Evolutionary conservation across 2,797 vertebrate genomes (phyloP), one percentile per base, ranked within the genome.

Genomic region (Muraenolepis orangiensis): DNA sequence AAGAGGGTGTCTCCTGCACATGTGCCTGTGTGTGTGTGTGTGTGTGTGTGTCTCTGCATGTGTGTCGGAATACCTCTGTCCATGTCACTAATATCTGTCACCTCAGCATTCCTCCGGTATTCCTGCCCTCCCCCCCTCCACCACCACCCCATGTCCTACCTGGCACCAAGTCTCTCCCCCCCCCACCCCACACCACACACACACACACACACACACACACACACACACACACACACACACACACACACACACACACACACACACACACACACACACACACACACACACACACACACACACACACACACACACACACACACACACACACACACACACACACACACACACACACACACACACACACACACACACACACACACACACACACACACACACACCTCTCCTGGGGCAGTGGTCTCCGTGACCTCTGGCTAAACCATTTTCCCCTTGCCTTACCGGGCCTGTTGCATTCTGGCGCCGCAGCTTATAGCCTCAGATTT

Each of bases 401-500:
- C 20, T 6, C 51, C 51, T 18, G 16, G 0, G 18, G 40, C 40
- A 14, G 46, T 51, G 46, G 72, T 80, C 75, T 70, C 72, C 4
- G 61, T 88, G 85, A 91, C 89, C 88, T 87, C 80, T 66, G 81
- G 80, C 72, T 84, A 81, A 86, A 87, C 72, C 70, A 77, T 78
- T 80, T 81, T 7, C 76, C 20, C 74, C 81, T n/a, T n/a, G 84
- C 82, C 81, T 82, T 85, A 82, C 85, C 73, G 81, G 84, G 87
- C 75, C 76, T 79, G 82, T 81, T 89, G 88, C 88, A 88, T 90
- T 87, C 80, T 74, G 5, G 6, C 78, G 84, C 87, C 85, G 70
- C 86, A 83, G 86, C 88, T 89, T 83, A 88, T 85, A 81, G 74
- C 79, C 81, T 82, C 76, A 87, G 84, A 90, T 88, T 87, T 89